Evolutionary conservation across 2,113 vertebrate species (phyloP).

Genomic region (Murina feae): DNA sequence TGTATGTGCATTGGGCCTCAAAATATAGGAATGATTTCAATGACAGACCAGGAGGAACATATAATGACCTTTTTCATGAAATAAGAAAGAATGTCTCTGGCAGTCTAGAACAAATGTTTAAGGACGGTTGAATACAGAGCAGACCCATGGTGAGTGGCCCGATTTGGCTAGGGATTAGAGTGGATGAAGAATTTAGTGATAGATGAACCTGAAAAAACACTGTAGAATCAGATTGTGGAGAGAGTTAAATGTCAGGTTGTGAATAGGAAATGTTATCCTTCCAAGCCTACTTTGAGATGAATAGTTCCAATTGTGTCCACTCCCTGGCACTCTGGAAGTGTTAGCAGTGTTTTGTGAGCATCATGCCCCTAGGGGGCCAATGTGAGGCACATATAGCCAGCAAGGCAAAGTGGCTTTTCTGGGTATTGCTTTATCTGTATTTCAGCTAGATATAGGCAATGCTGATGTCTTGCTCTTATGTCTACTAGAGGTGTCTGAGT

Average conservation of each 20-base stretch:
- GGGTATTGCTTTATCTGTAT: neutral
- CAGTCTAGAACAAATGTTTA: neutral
- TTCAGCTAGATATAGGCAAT: neutral
- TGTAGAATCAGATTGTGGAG: neutral
- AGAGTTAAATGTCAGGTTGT: neutral
- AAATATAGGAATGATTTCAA: neutral
- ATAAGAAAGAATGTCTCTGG: neutral
- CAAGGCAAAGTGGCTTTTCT: neutral
- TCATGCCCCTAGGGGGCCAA: neutral
- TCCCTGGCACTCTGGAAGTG: neutral
- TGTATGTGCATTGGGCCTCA: neutral
- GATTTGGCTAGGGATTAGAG: neutral
- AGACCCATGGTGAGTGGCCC: neutral
- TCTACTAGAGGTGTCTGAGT: neutral
- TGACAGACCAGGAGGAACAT: neutral
- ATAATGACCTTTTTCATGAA: neutral
- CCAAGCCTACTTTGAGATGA: neutral
- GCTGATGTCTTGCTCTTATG: neutral
- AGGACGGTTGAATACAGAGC: neutral
- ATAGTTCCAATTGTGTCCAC: neutral
- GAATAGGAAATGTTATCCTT: neutral
- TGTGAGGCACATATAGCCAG: accelerated
- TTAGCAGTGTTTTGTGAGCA: neutral
- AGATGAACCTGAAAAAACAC: neutral
- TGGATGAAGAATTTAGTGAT: neutral